Evolutionary conservation across 2,888 invertebrate genomes (phyloP), one percentile per base, ranked within the genome.

Genomic region (Metellina segmentata): DNA sequence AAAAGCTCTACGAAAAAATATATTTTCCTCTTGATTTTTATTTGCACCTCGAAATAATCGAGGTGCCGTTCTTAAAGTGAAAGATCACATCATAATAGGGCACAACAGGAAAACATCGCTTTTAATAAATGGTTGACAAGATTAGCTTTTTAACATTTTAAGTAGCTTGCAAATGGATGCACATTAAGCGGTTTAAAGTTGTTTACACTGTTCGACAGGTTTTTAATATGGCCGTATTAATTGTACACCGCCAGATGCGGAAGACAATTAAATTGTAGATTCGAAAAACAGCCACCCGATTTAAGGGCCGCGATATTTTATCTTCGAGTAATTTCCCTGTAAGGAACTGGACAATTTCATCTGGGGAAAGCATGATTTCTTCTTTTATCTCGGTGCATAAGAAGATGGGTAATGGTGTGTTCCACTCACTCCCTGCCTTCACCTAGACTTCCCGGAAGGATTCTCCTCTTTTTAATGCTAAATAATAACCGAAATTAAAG

Each of bases 401-500:
- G 61, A 79, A 11, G 34, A n/a, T 19, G 53, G 61, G 19, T 79
- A 79, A 79, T 79, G 79, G 79, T 11, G 61, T 11, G 53, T 61
- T 79, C 53, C 53, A 53, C 78, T 53, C 61, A 20, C 61, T 61
- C 61, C 16, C 11, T 6, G 48, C 52, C 9, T 77, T 77, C 49
- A 48, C 49, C 49, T 16, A 51, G 6, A 78, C 78, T 61, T 61
- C 34, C 48, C 11, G 48, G 20, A 72, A 71, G 72, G 71, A 81
- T 70, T 19, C 71, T 51, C 82, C 9, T 20, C 48, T 48, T 85
- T 85, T 34, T 85, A 53, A 85, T 85, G 74, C 48, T 51, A 81
- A 87, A 87, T 87, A 79, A 81, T 81, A 72, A 53, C 71, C 78
- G 81, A 87, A 87, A 81, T 87, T 81, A 81, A 87, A 87, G 79